Base-by-base conservation (phyloP, 1,140 invertebrate species). In the Drosophila quadrilineata region DNA sequence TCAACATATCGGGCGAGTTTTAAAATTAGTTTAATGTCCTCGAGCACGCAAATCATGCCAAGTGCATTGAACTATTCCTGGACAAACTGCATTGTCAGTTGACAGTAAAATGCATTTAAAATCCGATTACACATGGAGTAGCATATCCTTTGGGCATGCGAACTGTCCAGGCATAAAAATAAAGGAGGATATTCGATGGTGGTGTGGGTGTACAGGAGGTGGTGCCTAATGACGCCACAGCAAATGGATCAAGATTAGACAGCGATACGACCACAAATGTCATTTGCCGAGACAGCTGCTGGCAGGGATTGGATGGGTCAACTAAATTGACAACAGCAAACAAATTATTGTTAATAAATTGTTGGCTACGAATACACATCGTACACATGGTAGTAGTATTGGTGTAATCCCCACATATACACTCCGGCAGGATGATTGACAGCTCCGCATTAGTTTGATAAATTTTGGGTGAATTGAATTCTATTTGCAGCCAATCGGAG, bases 311-410 rank as follows among this genome's bases (percentile, higher is more conserved):
- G n/a, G 26, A 57, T 5, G 12, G 6, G 10, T 50, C 41, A 49
- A 50, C 22, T 43, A 50, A 50, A 63, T 45, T 63, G 75, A 74
- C 73, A 69, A 50, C 33, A 63, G 41, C 49, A 40, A 60, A 54
- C 63, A 69, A 80, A 80, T 80, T 72, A 65, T 65, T 36, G 41
- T 57, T 76, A 62, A 72, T 82, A 43, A 75, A 72, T 71, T 57
- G 43, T 10, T 4, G 6, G 3, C 10, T 17, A 38, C 22, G 21
- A 5, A 21, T 21, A n/a, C n/a, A n/a, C n/a, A n/a, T n/a, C 24
- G 12, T 45, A 26, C 14, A 26, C 10, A 12, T 4, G n/a, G 28
- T n/a, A 16, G 8, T n/a, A n/a, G n/a, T n/a, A n/a, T n/a, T n/a
- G n/a, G n/a, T 0, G 1, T 36, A 14, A 36, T 33, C 31, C 6